phyloP scores from a whole-genome alignment of 2,797 vertebrate genomes.

The Clarias fuscus region DNA sequence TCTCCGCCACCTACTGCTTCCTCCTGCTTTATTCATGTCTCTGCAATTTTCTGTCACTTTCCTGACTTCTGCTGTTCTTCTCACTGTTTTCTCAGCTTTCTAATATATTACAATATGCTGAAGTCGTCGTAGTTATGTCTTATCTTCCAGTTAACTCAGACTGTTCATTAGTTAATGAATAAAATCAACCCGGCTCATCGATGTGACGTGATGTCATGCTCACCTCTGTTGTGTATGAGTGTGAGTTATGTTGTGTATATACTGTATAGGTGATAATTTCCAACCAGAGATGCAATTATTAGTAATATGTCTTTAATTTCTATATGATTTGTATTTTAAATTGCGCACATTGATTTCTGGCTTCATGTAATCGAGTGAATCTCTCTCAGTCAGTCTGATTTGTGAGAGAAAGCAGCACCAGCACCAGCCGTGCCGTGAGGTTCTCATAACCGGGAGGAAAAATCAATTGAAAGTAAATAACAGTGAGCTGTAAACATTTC shows the following conservation, averaged over 20 bases:
- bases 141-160: not conserved
- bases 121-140: not conserved
- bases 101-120: too few relatives aligned
- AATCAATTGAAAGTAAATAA: not conserved
- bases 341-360: not conserved
- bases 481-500: not conserved
- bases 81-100: too few relatives aligned
- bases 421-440: not conserved
- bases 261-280: too few relatives aligned
- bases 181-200: not conserved
- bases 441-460: not conserved
- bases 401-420: not conserved
- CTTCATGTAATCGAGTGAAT: not conserved
- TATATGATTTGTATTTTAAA: not conserved
- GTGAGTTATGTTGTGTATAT: too few relatives aligned
- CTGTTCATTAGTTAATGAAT: not conserved
- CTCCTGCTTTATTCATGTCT: not conserved
- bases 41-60: not conserved
- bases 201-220: too few relatives aligned
- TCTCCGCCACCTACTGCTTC: slow-evolving; percentile 9
- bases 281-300: too few relatives aligned
- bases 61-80: not conserved
- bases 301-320: too few relatives aligned
- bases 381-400: not conserved
- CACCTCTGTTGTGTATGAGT: too few relatives aligned